These are phyloP conservation scores for Phocoena phocoena DNA, from an alignment of 2,113 vertebrate species.

Conservation along the genomic window DNA sequence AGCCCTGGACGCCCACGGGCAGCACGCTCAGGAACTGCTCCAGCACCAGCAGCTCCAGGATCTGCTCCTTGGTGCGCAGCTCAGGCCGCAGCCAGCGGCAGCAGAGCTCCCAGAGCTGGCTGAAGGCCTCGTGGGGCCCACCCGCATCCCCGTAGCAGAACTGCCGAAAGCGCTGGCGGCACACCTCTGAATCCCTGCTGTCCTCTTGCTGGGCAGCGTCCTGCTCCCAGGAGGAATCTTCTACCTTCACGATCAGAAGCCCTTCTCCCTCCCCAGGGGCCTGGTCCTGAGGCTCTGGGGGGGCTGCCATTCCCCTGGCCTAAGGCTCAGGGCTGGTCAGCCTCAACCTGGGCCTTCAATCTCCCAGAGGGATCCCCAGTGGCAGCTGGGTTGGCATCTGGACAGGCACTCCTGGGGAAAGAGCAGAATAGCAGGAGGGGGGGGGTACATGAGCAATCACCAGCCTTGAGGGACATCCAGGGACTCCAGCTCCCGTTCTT, in stretches of 20 bases:
- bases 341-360: slow-evolving; percentile 34
- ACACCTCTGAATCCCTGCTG: slow-evolving; percentile 48
- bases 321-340: slow-evolving; percentile 24
- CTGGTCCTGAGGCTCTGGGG: slow-evolving; percentile 17
- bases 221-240: slow-evolving; percentile 77
- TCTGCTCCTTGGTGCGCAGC: slow-evolving; percentile 78
- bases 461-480: not conserved
- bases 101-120: slow-evolving; percentile 81
- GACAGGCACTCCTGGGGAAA: slow-evolving; percentile 51
- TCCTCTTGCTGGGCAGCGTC: slow-evolving; percentile 59
- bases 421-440: not conserved
- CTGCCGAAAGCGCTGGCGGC: slow-evolving; percentile 73
- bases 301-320: slow-evolving; percentile 48
- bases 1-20: slow-evolving; percentile 37
- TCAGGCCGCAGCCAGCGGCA: slow-evolving; percentile 78
- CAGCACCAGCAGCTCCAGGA: slow-evolving; percentile 78
- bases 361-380: slow-evolving; percentile 13
- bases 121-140: slow-evolving; percentile 78
- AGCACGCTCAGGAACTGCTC: slow-evolving; percentile 79
- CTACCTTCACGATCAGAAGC: slow-evolving; percentile 72
- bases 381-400: slow-evolving; percentile 41
- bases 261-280: slow-evolving; percentile 58
- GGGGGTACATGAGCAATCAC: not conserved
- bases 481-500: not conserved
- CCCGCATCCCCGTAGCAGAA: slow-evolving; percentile 68